Evolutionary conservation across 1,140 invertebrate genomes (phyloP).

Genomic region (Drosophila elegans): DNA sequence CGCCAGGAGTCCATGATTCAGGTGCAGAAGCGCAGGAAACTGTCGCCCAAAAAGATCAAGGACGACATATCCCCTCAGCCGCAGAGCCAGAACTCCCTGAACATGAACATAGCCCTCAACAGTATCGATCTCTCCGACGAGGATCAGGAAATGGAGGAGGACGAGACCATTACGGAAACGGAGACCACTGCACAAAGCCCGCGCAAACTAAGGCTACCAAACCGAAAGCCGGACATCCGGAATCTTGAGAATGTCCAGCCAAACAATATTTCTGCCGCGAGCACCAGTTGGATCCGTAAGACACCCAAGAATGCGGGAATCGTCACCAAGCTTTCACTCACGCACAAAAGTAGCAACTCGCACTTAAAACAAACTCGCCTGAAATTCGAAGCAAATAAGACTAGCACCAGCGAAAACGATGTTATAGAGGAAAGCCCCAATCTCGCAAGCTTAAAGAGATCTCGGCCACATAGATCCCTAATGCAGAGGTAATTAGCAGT

Average conservation of each 20-base stretch:
- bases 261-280: background rate
- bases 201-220: conserved; percentile 31
- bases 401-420: conserved; percentile 44
- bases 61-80: conserved; percentile 47
- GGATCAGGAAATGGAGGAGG: conserved; percentile 44
- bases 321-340: conserved; percentile 56
- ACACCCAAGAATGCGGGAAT: conserved; percentile 30
- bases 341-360: conserved; percentile 27
- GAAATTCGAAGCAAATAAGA: conserved; percentile 45
- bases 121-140: conserved; percentile 54
- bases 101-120: conserved; percentile 74
- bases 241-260: conserved; percentile 59
- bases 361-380: conserved; percentile 63
- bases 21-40: conserved; percentile 49
- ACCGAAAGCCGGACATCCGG: conserved; percentile 26
- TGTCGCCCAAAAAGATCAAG: conserved; percentile 46
- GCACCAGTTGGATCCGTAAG: conserved; percentile 43
- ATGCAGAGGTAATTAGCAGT: conserved; percentile 49
- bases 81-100: conserved; percentile 59
- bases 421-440: conserved; percentile 72
- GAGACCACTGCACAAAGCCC: conserved; percentile 47
- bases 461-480: conserved; percentile 50
- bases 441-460: conserved; percentile 30
- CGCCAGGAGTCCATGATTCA: conserved; percentile 25
- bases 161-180: conserved; percentile 64